phyloP scores from a whole-genome alignment of 2,888 invertebrate genomes.

The Taphrorychus bicolor region DNA sequence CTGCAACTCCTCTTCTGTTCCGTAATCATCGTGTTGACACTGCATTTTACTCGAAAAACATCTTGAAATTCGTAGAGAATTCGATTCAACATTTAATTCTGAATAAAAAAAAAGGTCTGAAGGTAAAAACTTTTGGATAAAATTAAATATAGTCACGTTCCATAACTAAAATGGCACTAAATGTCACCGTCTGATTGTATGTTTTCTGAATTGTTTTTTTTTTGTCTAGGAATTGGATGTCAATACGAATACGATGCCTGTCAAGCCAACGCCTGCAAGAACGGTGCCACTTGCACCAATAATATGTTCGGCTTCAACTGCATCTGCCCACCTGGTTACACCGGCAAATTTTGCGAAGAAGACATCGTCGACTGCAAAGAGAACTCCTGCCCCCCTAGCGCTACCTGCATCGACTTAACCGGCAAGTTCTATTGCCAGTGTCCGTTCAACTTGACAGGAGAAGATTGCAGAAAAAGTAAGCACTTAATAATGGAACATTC shows the following conservation, averaged over 20 bases:
- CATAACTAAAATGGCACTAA: too few species aligned
- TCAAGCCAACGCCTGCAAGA: constrained; percentile 87
- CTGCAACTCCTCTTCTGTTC: too few species aligned
- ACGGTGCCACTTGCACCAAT: constrained; percentile 91
- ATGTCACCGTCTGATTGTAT: too few species aligned
- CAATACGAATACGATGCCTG: constrained; percentile 95
- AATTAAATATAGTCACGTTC: too few species aligned
- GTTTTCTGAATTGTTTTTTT: too few species aligned
- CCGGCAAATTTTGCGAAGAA: constrained; percentile 84
- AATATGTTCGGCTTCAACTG: constrained; percentile 87
- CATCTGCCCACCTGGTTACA: constrained; percentile 80
- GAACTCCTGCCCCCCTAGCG: constrained; percentile 92
- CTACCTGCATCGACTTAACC: constrained; percentile 89
- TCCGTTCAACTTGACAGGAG: constrained; percentile 95
- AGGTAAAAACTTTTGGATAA: too few species aligned
- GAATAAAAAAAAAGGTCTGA: too few species aligned
- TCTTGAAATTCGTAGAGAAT: too few species aligned
- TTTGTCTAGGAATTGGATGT: constrained; percentile 82
- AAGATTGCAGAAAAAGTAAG: constrained; percentile 94
- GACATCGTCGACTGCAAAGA: constrained; percentile 92
- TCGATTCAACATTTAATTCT: too few species aligned
- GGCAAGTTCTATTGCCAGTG: constrained; percentile 95
- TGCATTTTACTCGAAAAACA: too few species aligned
- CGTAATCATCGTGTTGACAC: too few species aligned
- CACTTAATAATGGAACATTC: too few species aligned